These are phyloP conservation scores for Virgularia gustaviana DNA, from an alignment of 92 coral and sea anemone genomes.

Conservation along the genomic window DNA sequence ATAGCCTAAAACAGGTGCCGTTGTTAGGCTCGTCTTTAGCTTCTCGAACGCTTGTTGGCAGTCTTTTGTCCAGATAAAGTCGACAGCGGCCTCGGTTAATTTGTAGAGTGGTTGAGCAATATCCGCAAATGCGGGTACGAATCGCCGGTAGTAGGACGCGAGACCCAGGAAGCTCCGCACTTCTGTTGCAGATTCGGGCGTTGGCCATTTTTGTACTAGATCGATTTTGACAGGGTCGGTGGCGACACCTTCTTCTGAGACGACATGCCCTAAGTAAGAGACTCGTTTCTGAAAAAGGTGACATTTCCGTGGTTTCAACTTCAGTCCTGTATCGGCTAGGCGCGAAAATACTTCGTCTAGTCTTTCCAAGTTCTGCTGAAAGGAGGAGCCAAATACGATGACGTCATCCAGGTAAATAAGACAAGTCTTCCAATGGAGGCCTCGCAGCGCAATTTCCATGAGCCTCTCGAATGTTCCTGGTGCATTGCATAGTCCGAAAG, in stretches of 20 bases:
- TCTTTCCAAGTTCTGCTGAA: slow-evolving; percentile 31
- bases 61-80: slow-evolving; percentile 27
- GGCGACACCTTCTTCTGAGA: slow-evolving; percentile 42
- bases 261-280: slow-evolving; percentile 45
- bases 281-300: slow-evolving; percentile 35
- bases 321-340: slow-evolving; percentile 37
- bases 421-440: slow-evolving; percentile 14
- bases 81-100: slow-evolving; percentile 32
- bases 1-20: slow-evolving; percentile 5
- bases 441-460: slow-evolving; percentile 33
- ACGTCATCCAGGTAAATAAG: slow-evolving; percentile 44
- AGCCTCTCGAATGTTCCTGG: slow-evolving; percentile 46
- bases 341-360: slow-evolving; percentile 43
- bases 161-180: slow-evolving; percentile 50
- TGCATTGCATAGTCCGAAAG: slow-evolving; percentile 10
- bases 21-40: neutral
- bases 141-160: slow-evolving; percentile 48
- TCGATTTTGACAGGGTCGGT: slow-evolving; percentile 49
- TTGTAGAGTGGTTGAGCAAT: slow-evolving; percentile 40
- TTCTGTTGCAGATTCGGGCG: slow-evolving; percentile 42
- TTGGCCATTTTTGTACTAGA: slow-evolving; percentile 40
- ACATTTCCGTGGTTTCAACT: slow-evolving; percentile 51
- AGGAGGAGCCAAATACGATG: slow-evolving; percentile 42
- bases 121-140: slow-evolving; percentile 34
- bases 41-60: slow-evolving; percentile 6